These are phyloP conservation scores for Panurus biarmicus DNA, from an alignment of 2,113 vertebrate species.

Conservation along the genomic window DNA sequence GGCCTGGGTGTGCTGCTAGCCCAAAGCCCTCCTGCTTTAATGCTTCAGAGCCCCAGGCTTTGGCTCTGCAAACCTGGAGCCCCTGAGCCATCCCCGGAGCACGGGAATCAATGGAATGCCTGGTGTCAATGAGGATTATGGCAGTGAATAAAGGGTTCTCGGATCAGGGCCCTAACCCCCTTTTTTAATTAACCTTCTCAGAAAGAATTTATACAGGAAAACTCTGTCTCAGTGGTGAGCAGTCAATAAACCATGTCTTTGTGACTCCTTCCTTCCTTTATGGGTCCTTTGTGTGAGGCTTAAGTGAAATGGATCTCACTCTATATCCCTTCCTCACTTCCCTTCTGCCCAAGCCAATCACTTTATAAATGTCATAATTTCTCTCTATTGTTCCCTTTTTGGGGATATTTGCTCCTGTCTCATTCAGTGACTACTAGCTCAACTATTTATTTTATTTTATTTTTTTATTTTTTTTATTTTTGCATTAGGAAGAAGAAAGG, in stretches of 20 bases:
- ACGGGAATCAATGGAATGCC: background rate
- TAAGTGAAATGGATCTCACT: slow-evolving; percentile 40
- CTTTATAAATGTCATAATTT: slow-evolving; percentile 9
- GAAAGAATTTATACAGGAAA: slow-evolving; percentile 11
- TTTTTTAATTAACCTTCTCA: slow-evolving; percentile 42
- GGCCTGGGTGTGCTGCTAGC: too few species aligned
- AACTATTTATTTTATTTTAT: too few species aligned
- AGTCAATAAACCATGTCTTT: slow-evolving; percentile 49
- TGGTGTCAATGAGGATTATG: slow-evolving; percentile 3
- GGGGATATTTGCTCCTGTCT: background rate
- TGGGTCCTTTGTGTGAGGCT: slow-evolving; percentile 22
- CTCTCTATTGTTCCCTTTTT: background rate
- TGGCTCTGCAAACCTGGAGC: background rate
- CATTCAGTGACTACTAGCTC: background rate
- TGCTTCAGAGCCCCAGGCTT: background rate
- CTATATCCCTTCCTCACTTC: background rate
- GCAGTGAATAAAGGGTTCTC: background rate
- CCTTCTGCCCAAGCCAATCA: background rate
- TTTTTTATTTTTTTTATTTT: background rate
- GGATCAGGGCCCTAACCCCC: background rate
- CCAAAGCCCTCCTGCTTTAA: too few species aligned
- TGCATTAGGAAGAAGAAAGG: background rate
- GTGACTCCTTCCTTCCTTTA: slow-evolving; percentile 28
- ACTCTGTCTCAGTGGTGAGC: background rate
- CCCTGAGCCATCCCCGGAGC: background rate